Conservation (phyloP, 53 echinoderm and acorn worm species). For the Arbacia lixula region DNA sequence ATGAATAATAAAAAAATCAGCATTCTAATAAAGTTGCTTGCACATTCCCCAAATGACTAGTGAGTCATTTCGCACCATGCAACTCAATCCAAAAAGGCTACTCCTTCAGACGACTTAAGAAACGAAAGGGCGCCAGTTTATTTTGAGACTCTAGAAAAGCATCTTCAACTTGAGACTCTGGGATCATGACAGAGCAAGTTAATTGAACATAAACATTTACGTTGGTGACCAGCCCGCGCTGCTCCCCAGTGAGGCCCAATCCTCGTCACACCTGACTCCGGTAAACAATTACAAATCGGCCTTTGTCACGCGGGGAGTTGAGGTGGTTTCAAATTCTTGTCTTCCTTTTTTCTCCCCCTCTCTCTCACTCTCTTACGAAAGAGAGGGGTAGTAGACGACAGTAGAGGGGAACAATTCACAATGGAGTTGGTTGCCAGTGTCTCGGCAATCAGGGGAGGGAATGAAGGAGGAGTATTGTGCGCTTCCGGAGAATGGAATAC, state of each 20-base stretch:
- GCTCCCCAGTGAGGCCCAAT: neutral
- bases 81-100: conserved; percentile 10
- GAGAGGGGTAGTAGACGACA: neutral
- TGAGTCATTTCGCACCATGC: conserved; percentile 38
- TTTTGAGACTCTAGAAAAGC: conserved; percentile 8
- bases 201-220: conserved; percentile 58
- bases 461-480: neutral
- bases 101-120: neutral
- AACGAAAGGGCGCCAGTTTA: neutral
- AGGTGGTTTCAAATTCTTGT: conserved; percentile 5
- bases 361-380: too few relatives aligned
- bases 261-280: conserved; percentile 25
- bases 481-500: neutral
- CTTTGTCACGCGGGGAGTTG: neutral
- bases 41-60: conserved; percentile 44
- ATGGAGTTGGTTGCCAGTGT: conserved; percentile 14
- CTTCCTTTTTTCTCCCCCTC: too few relatives aligned
- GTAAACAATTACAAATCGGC: conserved; percentile 47
- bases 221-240: conserved; percentile 37
- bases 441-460: conserved; percentile 5
- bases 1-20: too few relatives aligned
- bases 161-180: conserved; percentile 5
- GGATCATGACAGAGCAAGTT: conserved; percentile 52
- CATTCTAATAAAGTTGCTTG: neutral
- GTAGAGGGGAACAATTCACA: conserved; percentile 24